Percentiles rank a stretch among this genome's conserved stretches.
These are phyloP conservation scores for Nomada fabriciana DNA, from an alignment of 2,888 invertebrate species.

Conservation along the genomic window DNA sequence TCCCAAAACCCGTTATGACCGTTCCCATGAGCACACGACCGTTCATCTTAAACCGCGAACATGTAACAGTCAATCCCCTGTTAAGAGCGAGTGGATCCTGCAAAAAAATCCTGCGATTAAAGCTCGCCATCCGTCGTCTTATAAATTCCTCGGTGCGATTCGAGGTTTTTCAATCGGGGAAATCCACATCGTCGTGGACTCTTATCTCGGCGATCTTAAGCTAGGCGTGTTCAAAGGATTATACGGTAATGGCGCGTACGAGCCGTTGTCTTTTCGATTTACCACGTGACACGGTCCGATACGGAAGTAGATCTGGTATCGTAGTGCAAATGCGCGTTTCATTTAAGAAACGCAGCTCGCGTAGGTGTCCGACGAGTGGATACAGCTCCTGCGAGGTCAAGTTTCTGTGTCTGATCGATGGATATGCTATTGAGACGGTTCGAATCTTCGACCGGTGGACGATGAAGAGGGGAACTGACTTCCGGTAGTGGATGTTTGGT, in stretches of 20 bases:
- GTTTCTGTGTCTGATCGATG: constrained; percentile 65
- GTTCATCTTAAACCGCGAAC: background rate
- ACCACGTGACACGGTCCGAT: constrained; percentile 50
- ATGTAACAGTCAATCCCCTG: background rate
- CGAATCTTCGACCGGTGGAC: constrained; percentile 24
- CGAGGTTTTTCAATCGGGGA: background rate
- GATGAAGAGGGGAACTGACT: constrained; percentile 56
- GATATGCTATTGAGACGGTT: constrained; percentile 65
- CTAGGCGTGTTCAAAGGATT: constrained; percentile 40
- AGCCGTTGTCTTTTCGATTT: constrained; percentile 63
- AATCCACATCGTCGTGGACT: background rate
- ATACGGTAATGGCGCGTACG: constrained; percentile 52
- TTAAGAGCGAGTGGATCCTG: too few species aligned
- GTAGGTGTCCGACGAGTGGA: constrained; percentile 73
- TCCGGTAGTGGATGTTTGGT: constrained; percentile 59
- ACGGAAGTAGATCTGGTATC: constrained; percentile 61
- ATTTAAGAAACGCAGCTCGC: constrained; percentile 63
- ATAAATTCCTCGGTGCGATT: constrained; percentile 11
- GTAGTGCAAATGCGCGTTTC: constrained; percentile 60
- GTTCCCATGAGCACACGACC: background rate
- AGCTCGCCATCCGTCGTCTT: background rate
- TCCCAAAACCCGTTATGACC: constrained; percentile 16
- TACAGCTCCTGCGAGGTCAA: constrained; percentile 67
- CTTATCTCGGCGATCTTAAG: constrained; percentile 38
- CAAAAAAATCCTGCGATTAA: constrained; percentile 2